A percentile compares a stretch with the other conserved stretches of the same genome.
phyloP scores from a whole-genome alignment of 2,113 vertebrate species.

The Apodemus speciosus region DNA sequence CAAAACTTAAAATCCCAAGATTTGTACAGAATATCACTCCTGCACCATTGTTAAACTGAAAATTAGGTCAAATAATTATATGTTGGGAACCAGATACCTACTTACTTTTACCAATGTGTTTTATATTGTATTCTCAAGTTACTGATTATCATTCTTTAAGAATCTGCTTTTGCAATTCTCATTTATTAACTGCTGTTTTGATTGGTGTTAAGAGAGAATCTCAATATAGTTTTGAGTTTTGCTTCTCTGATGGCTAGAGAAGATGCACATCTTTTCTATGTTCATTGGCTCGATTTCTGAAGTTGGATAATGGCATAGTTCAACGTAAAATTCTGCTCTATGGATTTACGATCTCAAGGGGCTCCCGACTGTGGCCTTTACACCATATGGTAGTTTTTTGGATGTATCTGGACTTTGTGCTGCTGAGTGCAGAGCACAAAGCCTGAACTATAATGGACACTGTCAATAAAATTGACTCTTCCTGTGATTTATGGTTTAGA shows the following conservation, averaged over 20 bases:
- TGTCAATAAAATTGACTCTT: not conserved
- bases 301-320: not conserved
- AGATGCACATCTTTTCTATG: too few relatives aligned
- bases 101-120: not conserved
- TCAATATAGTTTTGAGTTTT: not conserved
- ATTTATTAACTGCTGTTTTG: not conserved
- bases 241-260: not conserved
- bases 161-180: not conserved
- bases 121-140: not conserved
- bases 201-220: not conserved
- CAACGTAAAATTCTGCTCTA: not conserved
- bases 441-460: not conserved
- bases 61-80: not conserved
- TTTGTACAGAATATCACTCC: too few relatives aligned
- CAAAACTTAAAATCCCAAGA: not conserved
- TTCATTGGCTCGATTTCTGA: not conserved
- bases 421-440: not conserved
- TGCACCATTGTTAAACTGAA: not conserved
- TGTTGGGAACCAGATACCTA: not conserved
- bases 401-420: not conserved
- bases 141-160: not conserved
- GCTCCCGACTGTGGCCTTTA: accelerated
- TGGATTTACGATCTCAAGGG: not conserved
- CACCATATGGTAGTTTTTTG: not conserved
- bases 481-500: conserved; percentile 22